Base-by-base conservation (phyloP, 2,113 vertebrate species). In the Cyprinodon tularosa region DNA sequence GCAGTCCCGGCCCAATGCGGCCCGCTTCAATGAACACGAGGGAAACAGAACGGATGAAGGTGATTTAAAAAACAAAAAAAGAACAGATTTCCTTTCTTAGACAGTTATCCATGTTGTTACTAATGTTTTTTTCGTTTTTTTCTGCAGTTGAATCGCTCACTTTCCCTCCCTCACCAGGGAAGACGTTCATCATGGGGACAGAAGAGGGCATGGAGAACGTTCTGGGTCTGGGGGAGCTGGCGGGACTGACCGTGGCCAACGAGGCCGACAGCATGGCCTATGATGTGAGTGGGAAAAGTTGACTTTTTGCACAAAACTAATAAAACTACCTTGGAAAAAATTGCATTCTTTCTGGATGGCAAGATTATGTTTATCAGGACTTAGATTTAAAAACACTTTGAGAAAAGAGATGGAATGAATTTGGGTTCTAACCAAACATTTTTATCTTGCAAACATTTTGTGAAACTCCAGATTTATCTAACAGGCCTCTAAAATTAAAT, bases 201-300 rank as follows among this genome's bases (percentile, higher is more conserved):
- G 98, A 98, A 73, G 98, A 99, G 91, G 94, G 96, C 73, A 95
- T 98, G 92, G 97, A 99, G 92, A 97, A 89, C 65, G 97, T 98
- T 47, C 94, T 99, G 87, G 97, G 97, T 65, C 96, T 99, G 80
- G 98, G 98, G 75, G 98, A 99, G 72, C 90, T 99, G 69, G 98
- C 98, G 36, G 97, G 98, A 37, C 97, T 99, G 79, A 99, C 98
- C 0, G 98, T 99, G 84, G 97, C 98, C 89, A 99, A 99, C 61
- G 98, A 99, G 87, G 98, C 98, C 4, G 98, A 99, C 88, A 96
- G 94, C 4, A 91, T 98, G 81, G 94, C 95, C 6, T 99, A 99
- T 0, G 97, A 99, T 85, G 98, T 99, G 91, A 97, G 97, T 95
- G 81, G 1, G 53, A 72, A 76, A 61, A 45, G 0, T 20, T 12